Conservation (phyloP, 2,888 invertebrate genomes). For the Ochropleura plecta region DNA sequence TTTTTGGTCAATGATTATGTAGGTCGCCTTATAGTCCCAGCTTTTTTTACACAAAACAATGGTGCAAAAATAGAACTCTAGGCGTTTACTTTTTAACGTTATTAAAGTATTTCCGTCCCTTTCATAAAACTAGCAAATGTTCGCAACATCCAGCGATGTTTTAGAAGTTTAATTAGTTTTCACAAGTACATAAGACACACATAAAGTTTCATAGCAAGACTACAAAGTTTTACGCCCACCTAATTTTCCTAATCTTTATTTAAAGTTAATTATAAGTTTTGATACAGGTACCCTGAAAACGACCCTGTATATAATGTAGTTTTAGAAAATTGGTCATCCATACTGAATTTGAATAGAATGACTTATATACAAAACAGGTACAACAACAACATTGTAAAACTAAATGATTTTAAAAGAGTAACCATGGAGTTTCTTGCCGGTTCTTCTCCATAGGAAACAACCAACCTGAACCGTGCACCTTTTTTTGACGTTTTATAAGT, state of each 20-base stretch:
- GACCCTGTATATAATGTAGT: not conserved
- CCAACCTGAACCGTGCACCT: too few relatives aligned
- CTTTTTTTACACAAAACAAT: not conserved
- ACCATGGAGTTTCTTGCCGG: too few relatives aligned
- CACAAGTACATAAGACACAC: not conserved
- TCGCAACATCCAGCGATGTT: not conserved
- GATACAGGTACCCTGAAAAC: not conserved
- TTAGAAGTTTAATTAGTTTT: conserved; percentile 4
- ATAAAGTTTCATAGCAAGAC: conserved; percentile 3
- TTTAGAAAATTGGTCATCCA: not conserved
- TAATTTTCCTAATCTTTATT: not conserved
- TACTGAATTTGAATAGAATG: not conserved
- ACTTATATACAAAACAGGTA: too few relatives aligned
- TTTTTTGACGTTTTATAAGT: too few relatives aligned
- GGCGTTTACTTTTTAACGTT: not conserved
- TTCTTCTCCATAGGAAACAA: too few relatives aligned
- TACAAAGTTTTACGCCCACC: not conserved
- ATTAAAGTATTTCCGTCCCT: not conserved
- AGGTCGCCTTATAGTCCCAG: not conserved
- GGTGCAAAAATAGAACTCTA: not conserved
- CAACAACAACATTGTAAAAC: too few relatives aligned
- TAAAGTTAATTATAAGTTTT: conserved; percentile 11
- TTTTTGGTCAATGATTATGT: not conserved
- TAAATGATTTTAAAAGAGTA: too few relatives aligned
- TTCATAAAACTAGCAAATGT: not conserved